Evolutionary conservation across 35 echinoderm and acorn worm species (phyloP), one percentile per base, ranked within the genome.

Genomic region (Lytechinus variegatus): DNA sequence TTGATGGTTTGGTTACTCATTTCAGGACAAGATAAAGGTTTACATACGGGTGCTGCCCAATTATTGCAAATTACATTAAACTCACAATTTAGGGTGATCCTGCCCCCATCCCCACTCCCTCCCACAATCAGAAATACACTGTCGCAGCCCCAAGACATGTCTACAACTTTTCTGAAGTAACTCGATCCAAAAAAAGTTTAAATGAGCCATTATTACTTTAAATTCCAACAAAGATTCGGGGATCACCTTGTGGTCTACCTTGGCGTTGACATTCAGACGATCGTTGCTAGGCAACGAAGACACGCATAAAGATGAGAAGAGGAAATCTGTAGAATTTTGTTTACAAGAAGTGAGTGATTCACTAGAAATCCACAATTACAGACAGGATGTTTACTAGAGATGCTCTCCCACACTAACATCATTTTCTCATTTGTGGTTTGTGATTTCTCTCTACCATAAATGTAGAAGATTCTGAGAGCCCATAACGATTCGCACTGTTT

Each of bases 251-350:
- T 79, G 5, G 66, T 79, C 4, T 24, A 79, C 66, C 66, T 14
- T 79, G 66, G 66, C 66, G 66, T 79, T 79, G 66, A 79, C 66
- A 79, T 79, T 79, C 66, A 79, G 66, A 79, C 66, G 66, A 79
- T n/a, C 56, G 66, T 79, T 79, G 66, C 66, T 79, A 79, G 14
- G 19, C 66, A 79, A 79, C 66, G 66, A 16, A 79, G 66, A 16
- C n/a, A 79, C 66, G 66, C 19, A 79, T 79, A 79, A 79, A 79
- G 14, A 79, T 79, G 14, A 79, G 66, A n/a, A 79, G 66, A 79
- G 66, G 66, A 79, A 79, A 79, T 79, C 66, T 24, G 66, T 79
- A 19, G 4, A 79, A 79, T 71, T 44, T 44, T 79, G 66, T 79
- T 79, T 79, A 79, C 66, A 79, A 79, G 66, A 24, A 79, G 66